phyloP scores from a whole-genome alignment of 92 coral and sea anemone genomes.

The Porites divaricata region DNA sequence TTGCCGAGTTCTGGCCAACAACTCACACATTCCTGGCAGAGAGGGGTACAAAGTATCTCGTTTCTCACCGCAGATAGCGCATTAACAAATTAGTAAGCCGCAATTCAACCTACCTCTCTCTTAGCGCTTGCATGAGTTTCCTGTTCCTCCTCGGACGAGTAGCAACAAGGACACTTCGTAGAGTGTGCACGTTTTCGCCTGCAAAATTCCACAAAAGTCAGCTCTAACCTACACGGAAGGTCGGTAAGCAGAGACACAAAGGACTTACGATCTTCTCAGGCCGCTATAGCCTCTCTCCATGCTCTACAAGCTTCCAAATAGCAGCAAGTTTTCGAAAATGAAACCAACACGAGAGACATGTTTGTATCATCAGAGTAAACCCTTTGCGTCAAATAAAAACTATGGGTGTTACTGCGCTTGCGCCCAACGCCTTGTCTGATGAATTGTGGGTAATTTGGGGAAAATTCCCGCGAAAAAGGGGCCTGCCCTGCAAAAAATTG shows the following conservation, averaged over 20 bases:
- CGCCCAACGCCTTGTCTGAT: constrained; percentile 38
- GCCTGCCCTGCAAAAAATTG: constrained; percentile 40
- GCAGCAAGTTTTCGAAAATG: constrained; percentile 64
- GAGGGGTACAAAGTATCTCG: neutral
- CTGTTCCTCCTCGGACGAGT: constrained; percentile 82
- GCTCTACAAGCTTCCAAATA: constrained; percentile 37
- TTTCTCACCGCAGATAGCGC: neutral
- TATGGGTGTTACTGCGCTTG: constrained; percentile 68
- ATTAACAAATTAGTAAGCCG: neutral
- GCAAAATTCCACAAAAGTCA: constrained; percentile 39
- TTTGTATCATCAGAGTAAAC: constrained; percentile 96
- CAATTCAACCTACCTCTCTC: constrained; percentile 59
- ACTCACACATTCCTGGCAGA: neutral
- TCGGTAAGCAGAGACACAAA: constrained; percentile 4
- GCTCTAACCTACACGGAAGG: constrained; percentile 11
- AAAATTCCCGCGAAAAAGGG: constrained; percentile 86
- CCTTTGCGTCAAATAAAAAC: constrained; percentile 99
- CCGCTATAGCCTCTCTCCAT: constrained; percentile 87
- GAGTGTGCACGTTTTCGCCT: constrained; percentile 99
- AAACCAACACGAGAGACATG: constrained; percentile 82
- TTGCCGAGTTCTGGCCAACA: constrained; percentile 18
- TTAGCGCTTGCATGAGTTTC: constrained; percentile 80
- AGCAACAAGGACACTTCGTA: constrained; percentile 95
- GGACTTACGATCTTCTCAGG: constrained; percentile 81
- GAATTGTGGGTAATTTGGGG: constrained; percentile 79